Conservation (phyloP, 2,797 vertebrate species). For the Hemibagrus guttatus region DNA sequence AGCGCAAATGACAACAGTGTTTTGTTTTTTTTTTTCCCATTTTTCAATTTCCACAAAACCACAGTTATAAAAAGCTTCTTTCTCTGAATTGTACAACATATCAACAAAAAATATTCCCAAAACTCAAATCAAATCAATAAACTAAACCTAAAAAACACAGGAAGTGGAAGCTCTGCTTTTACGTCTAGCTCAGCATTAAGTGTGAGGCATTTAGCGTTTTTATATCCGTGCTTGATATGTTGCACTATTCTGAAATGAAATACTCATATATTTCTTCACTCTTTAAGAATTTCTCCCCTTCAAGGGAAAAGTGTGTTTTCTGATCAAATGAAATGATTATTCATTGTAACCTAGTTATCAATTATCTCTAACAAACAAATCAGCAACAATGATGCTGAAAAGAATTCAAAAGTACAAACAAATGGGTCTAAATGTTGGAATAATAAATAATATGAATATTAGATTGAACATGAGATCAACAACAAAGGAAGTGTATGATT, state of each 20-base stretch:
- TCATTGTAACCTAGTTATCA: not conserved
- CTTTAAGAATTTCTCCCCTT: slow-evolving; percentile 6
- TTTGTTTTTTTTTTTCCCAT: not conserved
- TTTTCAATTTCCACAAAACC: not conserved
- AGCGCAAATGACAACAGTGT: not conserved
- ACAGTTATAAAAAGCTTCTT: not conserved
- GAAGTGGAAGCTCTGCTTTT: not conserved
- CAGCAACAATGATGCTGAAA: not conserved
- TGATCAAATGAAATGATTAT: not conserved
- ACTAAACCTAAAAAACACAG: not conserved
- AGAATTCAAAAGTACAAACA: not conserved
- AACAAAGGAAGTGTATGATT: not conserved
- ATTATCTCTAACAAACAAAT: not conserved
- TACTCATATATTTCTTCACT: not conserved
- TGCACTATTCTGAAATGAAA: slow-evolving; percentile 68
- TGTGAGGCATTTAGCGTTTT: not conserved
- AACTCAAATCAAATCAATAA: not conserved
- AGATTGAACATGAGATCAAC: not conserved
- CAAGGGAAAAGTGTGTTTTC: not conserved
- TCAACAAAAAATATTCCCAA: not conserved
- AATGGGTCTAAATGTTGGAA: not conserved
- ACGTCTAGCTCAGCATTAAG: not conserved
- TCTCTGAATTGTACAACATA: slow-evolving; percentile 2
- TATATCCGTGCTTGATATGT: slow-evolving; percentile 53
- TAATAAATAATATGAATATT: not conserved